Conservation (phyloP, 2,113 vertebrate species). For the Tragulus kanchil region DNA sequence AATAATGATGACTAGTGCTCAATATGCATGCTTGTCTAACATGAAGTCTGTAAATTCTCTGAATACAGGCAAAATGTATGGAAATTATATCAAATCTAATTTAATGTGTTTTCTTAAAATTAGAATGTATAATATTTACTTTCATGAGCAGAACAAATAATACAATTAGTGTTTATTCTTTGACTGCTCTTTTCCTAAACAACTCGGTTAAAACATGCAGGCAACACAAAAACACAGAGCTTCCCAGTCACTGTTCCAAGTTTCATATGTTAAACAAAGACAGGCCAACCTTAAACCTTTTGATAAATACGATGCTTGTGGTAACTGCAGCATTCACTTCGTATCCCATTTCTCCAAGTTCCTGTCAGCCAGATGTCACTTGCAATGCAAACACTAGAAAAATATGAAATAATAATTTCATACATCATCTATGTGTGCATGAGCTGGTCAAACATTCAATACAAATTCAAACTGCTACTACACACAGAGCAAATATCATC, state of each 20-base stretch:
- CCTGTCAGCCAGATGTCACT: conserved; percentile 93
- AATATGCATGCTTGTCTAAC: conserved; percentile 45
- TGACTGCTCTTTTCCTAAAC: conserved; percentile 80
- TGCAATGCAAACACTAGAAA: conserved; percentile 92
- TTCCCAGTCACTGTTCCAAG: conserved; percentile 76
- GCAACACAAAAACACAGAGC: background rate
- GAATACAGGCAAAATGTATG: conserved; percentile 77
- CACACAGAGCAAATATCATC: conserved; percentile 93
- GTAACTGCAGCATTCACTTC: conserved; percentile 88
- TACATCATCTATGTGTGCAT: conserved; percentile 92
- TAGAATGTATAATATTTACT: conserved; percentile 72
- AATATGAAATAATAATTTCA: conserved; percentile 95
- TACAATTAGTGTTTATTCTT: conserved; percentile 82
- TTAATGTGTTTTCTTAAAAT: conserved; percentile 76
- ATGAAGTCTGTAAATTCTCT: conserved; percentile 66
- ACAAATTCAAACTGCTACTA: conserved; percentile 94
- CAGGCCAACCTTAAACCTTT: conserved; percentile 88
- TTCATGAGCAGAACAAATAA: conserved; percentile 80
- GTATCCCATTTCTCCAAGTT: conserved; percentile 89
- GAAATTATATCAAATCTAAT: conserved; percentile 67
- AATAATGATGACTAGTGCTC: conserved; percentile 62
- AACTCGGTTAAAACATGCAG: conserved; percentile 69
- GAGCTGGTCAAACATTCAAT: conserved; percentile 95
- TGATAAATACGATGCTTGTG: conserved; percentile 89
- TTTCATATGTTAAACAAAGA: conserved; percentile 87